phyloP scores from a whole-genome alignment of 2,797 vertebrate species.

The Acipenser ruthenus region DNA sequence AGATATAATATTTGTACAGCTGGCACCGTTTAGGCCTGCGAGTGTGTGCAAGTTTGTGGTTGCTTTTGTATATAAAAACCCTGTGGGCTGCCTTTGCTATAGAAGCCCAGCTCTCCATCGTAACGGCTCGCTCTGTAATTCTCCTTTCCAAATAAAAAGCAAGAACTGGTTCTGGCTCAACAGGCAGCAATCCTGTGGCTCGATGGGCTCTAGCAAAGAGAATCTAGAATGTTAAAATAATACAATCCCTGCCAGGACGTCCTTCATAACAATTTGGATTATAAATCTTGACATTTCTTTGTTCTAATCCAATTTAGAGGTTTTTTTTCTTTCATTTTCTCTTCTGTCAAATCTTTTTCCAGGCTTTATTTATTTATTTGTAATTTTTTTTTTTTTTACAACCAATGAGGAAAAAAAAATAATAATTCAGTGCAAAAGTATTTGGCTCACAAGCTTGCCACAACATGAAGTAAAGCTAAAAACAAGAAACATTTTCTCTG shows the following conservation, averaged over 20 bases:
- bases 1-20: constrained; percentile 59
- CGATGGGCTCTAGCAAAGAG: constrained; percentile 52
- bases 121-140: constrained; percentile 60
- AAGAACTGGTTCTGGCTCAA: constrained; percentile 61
- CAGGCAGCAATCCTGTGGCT: constrained; percentile 60
- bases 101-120: constrained; percentile 44
- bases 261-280: constrained; percentile 51
- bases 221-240: constrained; percentile 56
- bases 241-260: constrained; percentile 38
- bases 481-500: too few relatives aligned
- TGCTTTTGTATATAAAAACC: constrained; percentile 55
- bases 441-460: too few relatives aligned
- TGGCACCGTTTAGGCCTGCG: constrained; percentile 67
- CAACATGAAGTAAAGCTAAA: too few relatives aligned
- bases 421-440: background rate
- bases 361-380: too few relatives aligned
- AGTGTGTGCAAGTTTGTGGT: constrained; percentile 52
- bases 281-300: constrained; percentile 18
- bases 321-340: too few relatives aligned
- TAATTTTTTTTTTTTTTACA: too few relatives aligned
- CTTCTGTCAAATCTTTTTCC: too few relatives aligned
- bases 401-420: too few relatives aligned
- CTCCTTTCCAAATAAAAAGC: constrained; percentile 70
- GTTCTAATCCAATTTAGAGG: too few relatives aligned
- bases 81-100: constrained; percentile 43